Percentiles rank a stretch among this genome's conserved stretches.
Evolutionary conservation across 1,140 invertebrate genomes (phyloP).

Genomic region (Nylanderia fulva): DNA sequence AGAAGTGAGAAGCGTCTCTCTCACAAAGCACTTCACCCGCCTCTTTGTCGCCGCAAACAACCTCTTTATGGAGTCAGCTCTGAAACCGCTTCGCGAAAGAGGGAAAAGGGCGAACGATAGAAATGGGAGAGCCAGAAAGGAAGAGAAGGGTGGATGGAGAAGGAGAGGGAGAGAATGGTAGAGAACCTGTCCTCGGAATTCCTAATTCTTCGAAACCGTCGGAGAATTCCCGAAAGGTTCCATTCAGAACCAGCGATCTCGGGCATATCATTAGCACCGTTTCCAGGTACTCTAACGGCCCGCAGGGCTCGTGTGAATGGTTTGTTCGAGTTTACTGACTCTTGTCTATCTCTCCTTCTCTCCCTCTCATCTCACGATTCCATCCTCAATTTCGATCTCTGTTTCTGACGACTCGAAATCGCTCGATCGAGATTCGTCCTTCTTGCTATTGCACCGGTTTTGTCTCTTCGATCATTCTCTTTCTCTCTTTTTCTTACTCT

Average conservation of each 20-base stretch:
- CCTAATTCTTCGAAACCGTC: constrained; percentile 86
- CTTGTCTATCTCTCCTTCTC: constrained; percentile 38
- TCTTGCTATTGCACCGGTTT: constrained; percentile 9
- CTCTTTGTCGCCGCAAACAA: constrained; percentile 69
- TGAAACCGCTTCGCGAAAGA: constrained; percentile 60
- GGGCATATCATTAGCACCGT: constrained; percentile 85
- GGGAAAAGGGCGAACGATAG: constrained; percentile 43
- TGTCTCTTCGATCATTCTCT: constrained; percentile 19
- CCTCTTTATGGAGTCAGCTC: constrained; percentile 73
- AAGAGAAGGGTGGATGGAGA: not conserved
- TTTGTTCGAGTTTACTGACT: constrained; percentile 68
- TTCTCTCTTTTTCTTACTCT: not conserved
- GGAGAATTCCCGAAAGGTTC: constrained; percentile 86
- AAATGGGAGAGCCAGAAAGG: constrained; percentile 16
- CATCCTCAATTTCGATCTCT: not conserved
- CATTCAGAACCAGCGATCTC: constrained; percentile 81
- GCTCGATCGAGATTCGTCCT: constrained; percentile 2
- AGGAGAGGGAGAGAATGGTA: not conserved
- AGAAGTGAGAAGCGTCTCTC: constrained; percentile 68
- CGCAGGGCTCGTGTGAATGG: constrained; percentile 81
- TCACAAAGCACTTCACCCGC: constrained; percentile 72
- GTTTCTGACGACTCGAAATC: constrained; percentile 10
- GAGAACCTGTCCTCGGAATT: constrained; percentile 82
- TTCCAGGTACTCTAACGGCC: constrained; percentile 81
- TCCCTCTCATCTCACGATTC: constrained; percentile 25